Evolutionary conservation across 2,113 vertebrate species (phyloP).

Genomic region (Lethenteron camtschaticum): DNA sequence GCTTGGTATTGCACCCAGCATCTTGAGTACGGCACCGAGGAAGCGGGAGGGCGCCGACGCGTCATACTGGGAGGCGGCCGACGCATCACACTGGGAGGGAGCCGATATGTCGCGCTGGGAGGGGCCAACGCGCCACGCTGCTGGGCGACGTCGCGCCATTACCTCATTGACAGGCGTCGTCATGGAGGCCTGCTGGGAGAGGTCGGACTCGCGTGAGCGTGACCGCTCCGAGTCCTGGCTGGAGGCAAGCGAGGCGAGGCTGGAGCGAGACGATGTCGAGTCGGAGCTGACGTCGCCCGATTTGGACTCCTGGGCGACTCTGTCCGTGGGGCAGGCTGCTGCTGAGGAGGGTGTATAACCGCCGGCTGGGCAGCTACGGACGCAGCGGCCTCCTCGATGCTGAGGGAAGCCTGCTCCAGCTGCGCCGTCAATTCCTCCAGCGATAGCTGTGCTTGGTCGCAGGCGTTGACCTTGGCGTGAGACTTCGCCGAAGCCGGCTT

Average conservation of each 20-base stretch:
- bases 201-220: slow-evolving; percentile 39
- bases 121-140: not conserved
- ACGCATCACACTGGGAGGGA: too few relatives aligned
- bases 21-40: too few relatives aligned
- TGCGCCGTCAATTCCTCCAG: slow-evolving; percentile 92
- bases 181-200: slow-evolving; percentile 36
- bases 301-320: slow-evolving; percentile 65
- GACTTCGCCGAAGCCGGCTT: slow-evolving; percentile 44
- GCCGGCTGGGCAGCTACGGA: slow-evolving; percentile 1
- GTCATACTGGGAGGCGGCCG: too few relatives aligned
- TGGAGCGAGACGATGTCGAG: slow-evolving; percentile 67
- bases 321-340: slow-evolving; percentile 45
- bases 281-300: slow-evolving; percentile 51
- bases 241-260: slow-evolving; percentile 64
- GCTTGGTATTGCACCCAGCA: too few relatives aligned
- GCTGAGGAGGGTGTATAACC: not conserved
- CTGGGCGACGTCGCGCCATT: not conserved
- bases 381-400: slow-evolving; percentile 82
- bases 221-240: slow-evolving; percentile 86
- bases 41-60: too few relatives aligned
- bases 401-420: slow-evolving; percentile 77
- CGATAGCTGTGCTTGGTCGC: slow-evolving; percentile 18
- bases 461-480: slow-evolving; percentile 33
- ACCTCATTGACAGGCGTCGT: slow-evolving; percentile 13
- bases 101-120: too few relatives aligned